Evolutionary conservation across 2,888 invertebrate genomes (phyloP).

Genomic region (Oeneis ivallda): DNA sequence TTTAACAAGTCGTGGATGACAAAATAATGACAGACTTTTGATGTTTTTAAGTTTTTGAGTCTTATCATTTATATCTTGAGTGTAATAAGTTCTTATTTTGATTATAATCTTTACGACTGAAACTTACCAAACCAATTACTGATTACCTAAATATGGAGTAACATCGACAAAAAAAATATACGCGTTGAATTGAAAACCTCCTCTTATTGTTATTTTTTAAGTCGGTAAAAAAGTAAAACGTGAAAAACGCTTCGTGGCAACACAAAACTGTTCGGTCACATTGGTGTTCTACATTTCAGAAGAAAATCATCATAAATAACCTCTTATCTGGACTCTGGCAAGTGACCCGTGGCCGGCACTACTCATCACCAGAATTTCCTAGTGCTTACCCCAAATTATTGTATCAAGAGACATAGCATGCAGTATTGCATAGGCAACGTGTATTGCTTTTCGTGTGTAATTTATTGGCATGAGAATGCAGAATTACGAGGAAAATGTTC

Average conservation of each 20-base stretch:
- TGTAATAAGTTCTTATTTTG: background rate
- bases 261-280: background rate
- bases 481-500: conserved; percentile 37
- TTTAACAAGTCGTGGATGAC: background rate
- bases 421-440: background rate
- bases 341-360: too few species aligned
- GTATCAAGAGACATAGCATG: background rate
- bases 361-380: conserved; percentile 1
- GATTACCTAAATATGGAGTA: too few species aligned
- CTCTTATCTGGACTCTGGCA: too few species aligned
- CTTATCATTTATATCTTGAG: background rate
- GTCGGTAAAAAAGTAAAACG: too few species aligned
- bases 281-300: background rate
- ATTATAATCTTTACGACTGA: background rate
- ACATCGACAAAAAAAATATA: too few species aligned
- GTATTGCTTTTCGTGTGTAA: conserved; percentile 37
- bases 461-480: conserved; percentile 40
- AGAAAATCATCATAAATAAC: background rate
- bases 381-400: background rate
- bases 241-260: too few species aligned
- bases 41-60: background rate
- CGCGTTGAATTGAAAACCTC: too few species aligned
- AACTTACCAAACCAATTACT: too few species aligned
- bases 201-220: too few species aligned
- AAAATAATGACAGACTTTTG: background rate